Evolutionary conservation across 2,797 vertebrate species (phyloP).

Genomic region (Phrynocephalus forsythii): DNA sequence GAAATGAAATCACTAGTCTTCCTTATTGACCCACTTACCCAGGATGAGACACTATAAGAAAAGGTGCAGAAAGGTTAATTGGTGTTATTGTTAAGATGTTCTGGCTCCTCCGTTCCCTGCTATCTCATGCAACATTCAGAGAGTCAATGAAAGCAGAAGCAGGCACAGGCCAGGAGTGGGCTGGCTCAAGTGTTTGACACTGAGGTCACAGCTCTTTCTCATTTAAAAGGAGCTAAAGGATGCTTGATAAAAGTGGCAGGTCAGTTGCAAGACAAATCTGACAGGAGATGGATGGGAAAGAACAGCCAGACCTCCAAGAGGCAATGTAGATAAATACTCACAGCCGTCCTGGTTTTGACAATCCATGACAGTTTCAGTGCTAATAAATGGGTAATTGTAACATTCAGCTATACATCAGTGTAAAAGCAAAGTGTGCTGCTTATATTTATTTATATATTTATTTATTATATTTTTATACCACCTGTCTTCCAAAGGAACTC

Average conservation of each 20-base stretch:
- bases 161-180: background rate
- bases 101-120: background rate
- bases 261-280: background rate
- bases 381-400: background rate
- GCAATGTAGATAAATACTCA: background rate
- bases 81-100: conserved; percentile 25
- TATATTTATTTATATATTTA: too few relatives aligned
- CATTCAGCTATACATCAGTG: background rate
- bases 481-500: too few relatives aligned
- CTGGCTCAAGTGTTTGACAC: background rate
- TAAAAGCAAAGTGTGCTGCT: background rate
- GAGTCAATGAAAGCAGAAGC: background rate
- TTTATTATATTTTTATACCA: too few relatives aligned
- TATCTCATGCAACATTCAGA: background rate
- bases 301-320: background rate
- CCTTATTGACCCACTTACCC: background rate
- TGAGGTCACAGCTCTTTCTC: background rate
- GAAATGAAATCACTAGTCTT: conserved; percentile 15
- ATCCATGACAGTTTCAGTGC: background rate
- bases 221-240: background rate
- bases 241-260: background rate
- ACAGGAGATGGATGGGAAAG: background rate
- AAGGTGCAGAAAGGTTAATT: conserved; percentile 33
- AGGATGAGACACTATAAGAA: conserved; percentile 13
- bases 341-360: background rate